phyloP scores from a whole-genome alignment of 2,797 vertebrate species.

The Botia kubotai region DNA sequence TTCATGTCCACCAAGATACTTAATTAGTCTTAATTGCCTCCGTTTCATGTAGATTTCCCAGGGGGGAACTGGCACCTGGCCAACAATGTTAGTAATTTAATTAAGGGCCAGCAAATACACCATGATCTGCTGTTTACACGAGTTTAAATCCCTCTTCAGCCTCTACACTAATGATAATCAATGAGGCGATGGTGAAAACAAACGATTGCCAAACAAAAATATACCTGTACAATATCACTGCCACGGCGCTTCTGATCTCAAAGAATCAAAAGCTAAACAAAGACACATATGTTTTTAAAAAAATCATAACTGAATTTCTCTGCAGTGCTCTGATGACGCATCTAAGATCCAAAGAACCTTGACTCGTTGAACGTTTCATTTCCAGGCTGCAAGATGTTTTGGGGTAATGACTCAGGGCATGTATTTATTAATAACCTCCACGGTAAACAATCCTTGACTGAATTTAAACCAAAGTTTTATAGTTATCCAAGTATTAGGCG shows the following conservation, averaged over 20 bases:
- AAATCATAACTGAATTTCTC: constrained; percentile 14
- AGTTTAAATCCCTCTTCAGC: background rate
- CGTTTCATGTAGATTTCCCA: constrained; percentile 31
- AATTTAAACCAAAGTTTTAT: background rate
- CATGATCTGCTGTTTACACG: constrained; percentile 33
- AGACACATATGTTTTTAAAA: background rate
- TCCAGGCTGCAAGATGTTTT: background rate
- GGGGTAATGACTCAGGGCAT: background rate
- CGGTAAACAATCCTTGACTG: background rate
- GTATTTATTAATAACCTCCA: background rate
- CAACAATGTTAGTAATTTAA: constrained; percentile 41
- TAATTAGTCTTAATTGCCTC: constrained; percentile 28
- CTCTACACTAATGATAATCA: background rate
- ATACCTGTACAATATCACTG: background rate
- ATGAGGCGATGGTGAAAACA: background rate
- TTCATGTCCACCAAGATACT: constrained; percentile 28
- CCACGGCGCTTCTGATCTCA: background rate
- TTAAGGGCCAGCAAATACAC: constrained; percentile 26
- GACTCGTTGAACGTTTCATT: constrained; percentile 23
- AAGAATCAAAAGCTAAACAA: background rate
- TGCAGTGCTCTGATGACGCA: background rate
- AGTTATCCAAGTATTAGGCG: background rate
- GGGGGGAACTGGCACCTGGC: constrained; percentile 18
- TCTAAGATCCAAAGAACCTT: background rate
- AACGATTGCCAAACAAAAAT: background rate